Percentiles rank a stretch among this genome's conserved stretches.
Conservation (phyloP, 2,113 vertebrate species). For the Sceloporus undulatus region DNA sequence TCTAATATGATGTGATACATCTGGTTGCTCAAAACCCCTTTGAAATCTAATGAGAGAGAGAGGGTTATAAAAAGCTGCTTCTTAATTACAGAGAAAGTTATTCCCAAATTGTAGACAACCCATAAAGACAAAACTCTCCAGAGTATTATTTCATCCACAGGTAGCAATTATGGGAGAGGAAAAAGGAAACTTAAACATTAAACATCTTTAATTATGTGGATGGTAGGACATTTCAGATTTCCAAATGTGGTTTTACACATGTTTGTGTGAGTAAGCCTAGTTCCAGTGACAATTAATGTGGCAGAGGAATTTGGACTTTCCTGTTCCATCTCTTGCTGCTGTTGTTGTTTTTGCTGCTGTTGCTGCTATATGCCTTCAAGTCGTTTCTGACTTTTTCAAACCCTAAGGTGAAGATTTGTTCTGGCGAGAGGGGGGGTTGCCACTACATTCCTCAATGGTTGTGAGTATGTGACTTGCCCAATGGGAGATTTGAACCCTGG, state of each 20-base stretch:
- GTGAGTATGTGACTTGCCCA: no score
- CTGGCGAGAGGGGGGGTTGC: no score
- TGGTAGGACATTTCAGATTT: neutral
- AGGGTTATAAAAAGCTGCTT: slow-evolving; percentile 10
- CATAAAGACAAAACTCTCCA: neutral
- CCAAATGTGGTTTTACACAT: neutral
- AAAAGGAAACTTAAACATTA: neutral
- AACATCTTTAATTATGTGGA: neutral
- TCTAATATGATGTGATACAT: neutral
- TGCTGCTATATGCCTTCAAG: no score
- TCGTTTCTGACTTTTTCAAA: no score
- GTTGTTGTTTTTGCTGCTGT: no score
- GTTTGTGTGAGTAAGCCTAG: neutral
- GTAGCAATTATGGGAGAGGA: neutral
- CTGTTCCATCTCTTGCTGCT: no score
- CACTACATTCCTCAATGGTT: no score
- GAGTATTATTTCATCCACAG: neutral
- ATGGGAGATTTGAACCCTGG: no score
- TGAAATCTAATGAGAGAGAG: neutral
- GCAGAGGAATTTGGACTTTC: neutral
- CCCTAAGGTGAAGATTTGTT: no score
- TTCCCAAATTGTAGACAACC: slow-evolving; percentile 7
- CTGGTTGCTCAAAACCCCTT: neutral
- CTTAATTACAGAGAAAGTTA: slow-evolving; percentile 33
- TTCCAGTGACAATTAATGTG: neutral